These are phyloP conservation scores for Drosophila bocki DNA, from an alignment of 1,140 invertebrate genomes.

Conservation along the genomic window DNA sequence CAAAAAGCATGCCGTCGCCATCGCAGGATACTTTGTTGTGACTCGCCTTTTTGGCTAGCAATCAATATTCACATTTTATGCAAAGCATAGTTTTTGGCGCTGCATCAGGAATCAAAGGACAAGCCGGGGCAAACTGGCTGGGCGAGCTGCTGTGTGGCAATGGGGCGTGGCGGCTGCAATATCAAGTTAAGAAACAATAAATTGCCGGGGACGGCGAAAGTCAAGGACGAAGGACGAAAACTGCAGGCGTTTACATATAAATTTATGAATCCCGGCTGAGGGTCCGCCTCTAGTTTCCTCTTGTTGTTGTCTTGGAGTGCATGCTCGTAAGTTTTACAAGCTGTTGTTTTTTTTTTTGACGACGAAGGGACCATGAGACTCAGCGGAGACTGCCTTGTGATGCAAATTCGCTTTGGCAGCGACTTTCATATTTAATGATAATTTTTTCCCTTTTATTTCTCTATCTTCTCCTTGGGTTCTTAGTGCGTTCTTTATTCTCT, in stretches of 20 bases:
- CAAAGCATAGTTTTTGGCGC: slow-evolving; percentile 71
- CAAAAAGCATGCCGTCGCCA: background rate
- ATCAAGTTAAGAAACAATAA: slow-evolving; percentile 79
- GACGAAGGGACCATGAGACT: slow-evolving; percentile 66
- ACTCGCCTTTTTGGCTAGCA: slow-evolving; percentile 53
- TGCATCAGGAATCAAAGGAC: slow-evolving; percentile 68
- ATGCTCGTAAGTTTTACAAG: slow-evolving; percentile 67
- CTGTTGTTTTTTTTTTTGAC: slow-evolving; percentile 44
- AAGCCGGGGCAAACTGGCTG: slow-evolving; percentile 4
- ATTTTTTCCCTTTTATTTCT: slow-evolving; percentile 58
- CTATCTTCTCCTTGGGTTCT: slow-evolving; percentile 16
- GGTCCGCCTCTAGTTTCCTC: slow-evolving; percentile 22
- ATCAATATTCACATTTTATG: slow-evolving; percentile 73
- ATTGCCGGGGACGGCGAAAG: slow-evolving; percentile 54
- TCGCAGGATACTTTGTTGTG: slow-evolving; percentile 30
- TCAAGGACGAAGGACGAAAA: slow-evolving; percentile 59
- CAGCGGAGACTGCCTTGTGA: slow-evolving; percentile 75
- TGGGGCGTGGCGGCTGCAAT: slow-evolving; percentile 64
- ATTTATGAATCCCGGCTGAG: slow-evolving; percentile 67
- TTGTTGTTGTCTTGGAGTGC: slow-evolving; percentile 51
- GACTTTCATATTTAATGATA: slow-evolving; percentile 83
- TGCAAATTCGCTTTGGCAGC: slow-evolving; percentile 80
- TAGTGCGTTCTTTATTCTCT: slow-evolving; percentile 10
- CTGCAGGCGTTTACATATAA: slow-evolving; percentile 72
- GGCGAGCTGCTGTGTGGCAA: slow-evolving; percentile 45